Base-by-base conservation (phyloP, 2,797 vertebrate species). In the Pogoniulus pusillus region DNA sequence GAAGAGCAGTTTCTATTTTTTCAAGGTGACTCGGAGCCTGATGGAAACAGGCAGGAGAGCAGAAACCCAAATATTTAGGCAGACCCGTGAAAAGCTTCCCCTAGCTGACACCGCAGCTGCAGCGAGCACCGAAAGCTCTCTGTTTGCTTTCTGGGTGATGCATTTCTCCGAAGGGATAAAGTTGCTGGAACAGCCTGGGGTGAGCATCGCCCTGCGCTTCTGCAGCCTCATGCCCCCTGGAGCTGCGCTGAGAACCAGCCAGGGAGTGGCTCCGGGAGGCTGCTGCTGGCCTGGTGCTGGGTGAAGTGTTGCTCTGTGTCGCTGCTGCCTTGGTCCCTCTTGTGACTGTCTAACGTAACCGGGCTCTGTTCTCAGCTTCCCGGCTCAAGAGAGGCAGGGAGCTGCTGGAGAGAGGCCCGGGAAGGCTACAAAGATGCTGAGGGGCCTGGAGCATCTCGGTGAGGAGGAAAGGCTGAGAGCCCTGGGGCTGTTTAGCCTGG, bases 1-100 rank as follows among this genome's bases (percentile, higher is more conserved):
- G 71, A 83, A 55, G 39, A 82, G 81, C 87, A 65, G 72, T 86
- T 92, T 74, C 83, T 95, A 6, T 74, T 86, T 93, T 78, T 57
- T 39, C 45, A 32, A 79, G 65, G 32, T 73, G 58, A 63, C 77
- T 53, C 54, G 74, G 23, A 82, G 82, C 51, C 72, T 63, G 87
- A 75, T 63, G 85, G 80, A 74, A 92, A 75, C 7, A 8, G 2
- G 34, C 71, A 70, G 65, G 89, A 78, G 74, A 82, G 81, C 70
- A 92, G 92, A 93, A 95, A 92, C 79, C 73, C 90, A 96, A 94
- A 96, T 94, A 87, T 95, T 96, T 94, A 78, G 94, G 93, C 87
- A 96, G 78, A 63, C 27, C 77, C 16, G 6, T 59, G 53, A 87
- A 85, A 58, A 3, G 0, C 54, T 91, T 88, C 89, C 87, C 79